Percentiles rank a stretch among this genome's conserved stretches.
These are phyloP conservation scores for Malaclemys terrapin DNA, from an alignment of 2,113 vertebrate genomes.

Conservation along the genomic window DNA sequence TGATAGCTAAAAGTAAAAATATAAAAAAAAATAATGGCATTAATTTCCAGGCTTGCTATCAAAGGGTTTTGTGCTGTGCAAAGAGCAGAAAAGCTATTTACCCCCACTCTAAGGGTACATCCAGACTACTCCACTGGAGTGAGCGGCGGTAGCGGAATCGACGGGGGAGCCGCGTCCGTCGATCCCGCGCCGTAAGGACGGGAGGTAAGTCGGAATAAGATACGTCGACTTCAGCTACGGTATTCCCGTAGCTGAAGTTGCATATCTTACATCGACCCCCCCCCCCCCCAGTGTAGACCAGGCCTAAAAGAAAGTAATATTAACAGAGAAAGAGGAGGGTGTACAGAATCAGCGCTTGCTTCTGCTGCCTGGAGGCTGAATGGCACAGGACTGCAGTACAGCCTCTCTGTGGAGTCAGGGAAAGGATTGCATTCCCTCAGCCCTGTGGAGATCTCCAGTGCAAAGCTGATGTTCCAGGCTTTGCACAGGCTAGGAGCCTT, in stretches of 20 bases:
- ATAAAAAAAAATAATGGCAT: background rate
- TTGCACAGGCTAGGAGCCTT: rapidly evolving
- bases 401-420: background rate
- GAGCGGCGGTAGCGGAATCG: too few relatives aligned
- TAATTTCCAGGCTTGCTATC: background rate
- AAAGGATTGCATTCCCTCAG: background rate
- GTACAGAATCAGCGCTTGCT: background rate
- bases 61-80: background rate
- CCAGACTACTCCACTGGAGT: too few relatives aligned
- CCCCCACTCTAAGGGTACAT: background rate
- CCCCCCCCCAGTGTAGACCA: too few relatives aligned
- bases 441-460: background rate
- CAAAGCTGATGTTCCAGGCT: background rate
- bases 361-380: background rate
- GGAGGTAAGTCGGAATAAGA: too few relatives aligned
- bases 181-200: too few relatives aligned
- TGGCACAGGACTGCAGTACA: rapidly evolving
- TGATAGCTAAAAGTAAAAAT: background rate
- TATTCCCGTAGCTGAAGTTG: too few relatives aligned
- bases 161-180: too few relatives aligned
- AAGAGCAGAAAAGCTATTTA: background rate
- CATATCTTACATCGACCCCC: too few relatives aligned
- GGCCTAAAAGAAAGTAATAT: background rate
- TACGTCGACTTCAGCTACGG: too few relatives aligned
- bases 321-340: background rate